Evolutionary conservation across 1,140 invertebrate species (phyloP).

Genomic region (Saccostrea glomerata): DNA sequence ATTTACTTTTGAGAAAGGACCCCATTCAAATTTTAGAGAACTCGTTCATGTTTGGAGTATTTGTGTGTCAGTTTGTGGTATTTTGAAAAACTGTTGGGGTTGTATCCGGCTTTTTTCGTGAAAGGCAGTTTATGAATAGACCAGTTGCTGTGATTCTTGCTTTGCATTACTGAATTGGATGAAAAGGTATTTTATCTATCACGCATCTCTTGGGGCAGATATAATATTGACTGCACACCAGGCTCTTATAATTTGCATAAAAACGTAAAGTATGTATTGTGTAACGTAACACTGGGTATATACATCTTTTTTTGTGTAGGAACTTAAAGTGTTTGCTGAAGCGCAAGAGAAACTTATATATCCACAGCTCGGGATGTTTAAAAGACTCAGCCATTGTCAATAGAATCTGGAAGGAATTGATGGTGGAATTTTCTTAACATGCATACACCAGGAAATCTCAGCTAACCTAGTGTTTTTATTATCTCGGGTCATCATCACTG

Average conservation of each 20-base stretch:
- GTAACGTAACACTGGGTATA: neutral
- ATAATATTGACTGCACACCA: neutral
- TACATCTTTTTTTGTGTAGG: neutral
- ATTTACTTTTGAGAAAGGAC: neutral
- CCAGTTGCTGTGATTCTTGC: neutral
- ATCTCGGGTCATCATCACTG: neutral
- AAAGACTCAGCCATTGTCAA: neutral
- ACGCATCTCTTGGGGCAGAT: neutral
- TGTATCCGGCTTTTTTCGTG: neutral
- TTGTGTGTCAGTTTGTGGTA: neutral
- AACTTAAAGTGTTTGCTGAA: slow-evolving; percentile 5
- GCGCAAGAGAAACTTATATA: slow-evolving; percentile 5
- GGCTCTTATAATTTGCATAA: slow-evolving; percentile 19
- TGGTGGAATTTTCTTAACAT: neutral
- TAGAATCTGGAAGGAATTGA: neutral
- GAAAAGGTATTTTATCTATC: slow-evolving; percentile 23
- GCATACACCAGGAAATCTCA: neutral
- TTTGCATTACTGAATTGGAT: slow-evolving; percentile 9
- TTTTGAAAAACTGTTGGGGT: neutral
- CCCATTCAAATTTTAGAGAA: neutral
- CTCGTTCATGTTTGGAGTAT: neutral
- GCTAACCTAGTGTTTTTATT: neutral
- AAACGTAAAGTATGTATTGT: slow-evolving; percentile 25
- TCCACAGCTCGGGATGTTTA: neutral
- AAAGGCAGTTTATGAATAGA: slow-evolving; percentile 8